Percentiles rank a stretch among this genome's conserved stretches.
These are phyloP conservation scores for Gallinago media DNA, from an alignment of 2,113 vertebrate species.

Conservation along the genomic window DNA sequence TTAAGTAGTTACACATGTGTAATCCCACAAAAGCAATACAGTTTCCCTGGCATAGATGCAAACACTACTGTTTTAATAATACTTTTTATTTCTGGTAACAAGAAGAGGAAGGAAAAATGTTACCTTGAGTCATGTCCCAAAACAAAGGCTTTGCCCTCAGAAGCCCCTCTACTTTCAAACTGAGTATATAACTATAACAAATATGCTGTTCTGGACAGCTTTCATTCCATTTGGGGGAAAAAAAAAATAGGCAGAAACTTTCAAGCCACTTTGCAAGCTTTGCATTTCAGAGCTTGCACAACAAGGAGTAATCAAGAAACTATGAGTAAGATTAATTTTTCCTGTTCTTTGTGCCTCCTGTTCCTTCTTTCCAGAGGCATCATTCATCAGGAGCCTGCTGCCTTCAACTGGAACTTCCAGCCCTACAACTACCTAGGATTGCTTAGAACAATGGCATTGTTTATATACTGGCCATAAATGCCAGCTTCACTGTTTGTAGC, in stretches of 20 bases:
- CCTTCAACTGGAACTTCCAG: not conserved
- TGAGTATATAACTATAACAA: not conserved
- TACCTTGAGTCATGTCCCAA: not conserved
- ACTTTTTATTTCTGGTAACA: not conserved
- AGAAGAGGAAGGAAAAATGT: not conserved
- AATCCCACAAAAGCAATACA: not conserved
- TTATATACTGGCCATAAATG: not conserved
- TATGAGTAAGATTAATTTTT: accelerated
- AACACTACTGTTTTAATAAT: not conserved
- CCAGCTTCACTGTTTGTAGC: not conserved
- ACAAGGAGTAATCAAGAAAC: not conserved
- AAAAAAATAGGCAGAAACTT: not conserved
- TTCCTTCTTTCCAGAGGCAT: not conserved
- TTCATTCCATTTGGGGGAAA: not conserved
- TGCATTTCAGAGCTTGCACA: not conserved
- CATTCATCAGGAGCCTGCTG: not conserved
- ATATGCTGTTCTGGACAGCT: not conserved
- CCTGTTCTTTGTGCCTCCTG: not conserved
- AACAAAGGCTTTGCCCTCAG: not conserved
- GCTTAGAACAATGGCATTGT: not conserved
- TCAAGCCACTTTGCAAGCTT: not conserved
- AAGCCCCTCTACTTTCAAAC: not conserved
- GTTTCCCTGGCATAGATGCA: not conserved
- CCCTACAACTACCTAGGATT: not conserved
- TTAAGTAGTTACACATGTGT: not conserved